Conservation (phyloP, 2,113 vertebrate genomes). For the Lagenorhynchus albirostris region DNA sequence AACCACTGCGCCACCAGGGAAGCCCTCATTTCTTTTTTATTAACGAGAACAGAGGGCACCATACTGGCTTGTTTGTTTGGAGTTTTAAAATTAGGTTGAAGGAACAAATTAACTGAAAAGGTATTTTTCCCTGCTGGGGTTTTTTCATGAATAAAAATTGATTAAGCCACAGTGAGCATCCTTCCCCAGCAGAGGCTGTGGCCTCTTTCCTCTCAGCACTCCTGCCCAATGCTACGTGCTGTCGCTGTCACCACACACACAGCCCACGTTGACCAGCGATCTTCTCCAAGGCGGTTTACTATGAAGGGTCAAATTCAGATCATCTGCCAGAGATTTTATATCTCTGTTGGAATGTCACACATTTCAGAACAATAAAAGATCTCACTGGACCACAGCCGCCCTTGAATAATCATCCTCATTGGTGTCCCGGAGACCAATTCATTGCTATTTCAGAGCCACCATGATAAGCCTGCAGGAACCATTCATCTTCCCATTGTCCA, state of each 20-base stretch:
- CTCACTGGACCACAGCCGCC: neutral
- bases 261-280: neutral
- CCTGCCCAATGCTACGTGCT: accelerated
- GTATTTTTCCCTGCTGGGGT: conserved; percentile 33
- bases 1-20: no score
- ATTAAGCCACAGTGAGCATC: neutral
- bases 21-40: conserved; percentile 41
- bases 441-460: neutral
- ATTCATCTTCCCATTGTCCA: neutral
- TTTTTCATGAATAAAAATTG: conserved; percentile 41
- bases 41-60: conserved; percentile 43
- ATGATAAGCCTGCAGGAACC: neutral
- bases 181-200: neutral
- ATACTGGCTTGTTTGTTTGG: neutral
- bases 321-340: neutral
- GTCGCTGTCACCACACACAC: neutral
- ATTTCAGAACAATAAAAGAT: conserved; percentile 19
- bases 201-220: neutral
- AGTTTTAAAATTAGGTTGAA: conserved; percentile 43
- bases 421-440: neutral
- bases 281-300: neutral
- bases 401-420: neutral
- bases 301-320: neutral
- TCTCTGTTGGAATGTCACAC: neutral
- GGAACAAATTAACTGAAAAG: conserved; percentile 39